Evolutionary conservation across 2,113 vertebrate genomes (phyloP).

Genomic region (Psophia crepitans): DNA sequence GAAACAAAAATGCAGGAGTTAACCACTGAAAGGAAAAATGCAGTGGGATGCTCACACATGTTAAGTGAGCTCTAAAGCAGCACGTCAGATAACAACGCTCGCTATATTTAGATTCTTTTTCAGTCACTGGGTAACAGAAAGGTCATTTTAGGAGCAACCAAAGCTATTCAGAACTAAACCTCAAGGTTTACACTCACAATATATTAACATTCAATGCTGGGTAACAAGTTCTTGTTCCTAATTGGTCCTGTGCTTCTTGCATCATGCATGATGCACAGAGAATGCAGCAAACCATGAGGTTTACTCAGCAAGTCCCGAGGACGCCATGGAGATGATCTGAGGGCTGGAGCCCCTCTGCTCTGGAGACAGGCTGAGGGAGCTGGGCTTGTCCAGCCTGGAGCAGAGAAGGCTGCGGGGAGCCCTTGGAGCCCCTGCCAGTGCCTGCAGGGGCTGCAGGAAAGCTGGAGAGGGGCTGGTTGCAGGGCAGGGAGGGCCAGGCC

Average conservation of each 20-base stretch:
- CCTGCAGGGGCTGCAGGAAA: too few relatives aligned
- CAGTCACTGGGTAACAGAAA: not conserved
- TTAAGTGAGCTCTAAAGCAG: not conserved
- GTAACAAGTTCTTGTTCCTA: not conserved
- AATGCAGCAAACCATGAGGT: not conserved
- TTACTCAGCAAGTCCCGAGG: too few relatives aligned
- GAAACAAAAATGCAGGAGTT: not conserved
- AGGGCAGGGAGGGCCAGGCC: too few relatives aligned
- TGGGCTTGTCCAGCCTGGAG: too few relatives aligned
- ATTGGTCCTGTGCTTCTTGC: not conserved
- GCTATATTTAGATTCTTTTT: not conserved
- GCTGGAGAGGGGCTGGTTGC: too few relatives aligned
- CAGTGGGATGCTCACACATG: not conserved
- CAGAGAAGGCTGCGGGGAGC: too few relatives aligned
- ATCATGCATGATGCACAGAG: not conserved
- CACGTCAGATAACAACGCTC: not conserved
- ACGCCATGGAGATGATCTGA: too few relatives aligned
- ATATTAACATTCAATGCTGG: not conserved
- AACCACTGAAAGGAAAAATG: not conserved
- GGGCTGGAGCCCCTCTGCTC: too few relatives aligned
- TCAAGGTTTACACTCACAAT: not conserved
- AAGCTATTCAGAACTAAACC: not conserved
- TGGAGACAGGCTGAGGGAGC: too few relatives aligned
- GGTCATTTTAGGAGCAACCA: not conserved
- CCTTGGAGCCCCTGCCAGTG: too few relatives aligned